A percentile compares a stretch with the other conserved stretches of the same genome.
These are phyloP conservation scores for Rhineura floridana DNA, from an alignment of 2,113 vertebrate species.

Conservation along the genomic window DNA sequence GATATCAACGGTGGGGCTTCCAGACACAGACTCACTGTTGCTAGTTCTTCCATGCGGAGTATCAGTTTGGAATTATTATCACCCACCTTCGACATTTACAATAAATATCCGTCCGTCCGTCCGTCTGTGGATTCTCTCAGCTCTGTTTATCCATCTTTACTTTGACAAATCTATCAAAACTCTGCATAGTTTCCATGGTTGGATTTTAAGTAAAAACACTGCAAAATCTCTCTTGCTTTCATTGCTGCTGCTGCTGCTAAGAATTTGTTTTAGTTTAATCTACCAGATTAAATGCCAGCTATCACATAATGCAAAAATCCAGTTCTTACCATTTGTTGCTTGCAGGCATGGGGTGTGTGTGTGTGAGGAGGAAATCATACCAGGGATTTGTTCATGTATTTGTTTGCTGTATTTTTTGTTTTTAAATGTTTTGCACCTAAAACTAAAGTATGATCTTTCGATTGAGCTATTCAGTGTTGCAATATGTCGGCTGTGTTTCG, in stretches of 20 bases:
- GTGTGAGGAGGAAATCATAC: neutral
- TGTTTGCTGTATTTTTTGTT: neutral
- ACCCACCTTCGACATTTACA: neutral
- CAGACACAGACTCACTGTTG: no score
- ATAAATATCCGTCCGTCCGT: no score
- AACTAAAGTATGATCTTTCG: conserved; percentile 64
- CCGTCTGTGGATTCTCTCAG: neutral
- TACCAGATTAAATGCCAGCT: no score
- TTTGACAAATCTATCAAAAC: neutral
- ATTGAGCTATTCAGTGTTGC: conserved; percentile 65
- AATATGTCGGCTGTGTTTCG: conserved; percentile 69
- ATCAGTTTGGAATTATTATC: neutral
- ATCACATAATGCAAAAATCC: no score
- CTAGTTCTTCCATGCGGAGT: no score
- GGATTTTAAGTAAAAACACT: neutral
- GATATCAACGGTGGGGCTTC: no score
- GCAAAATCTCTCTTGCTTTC: neutral
- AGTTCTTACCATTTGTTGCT: neutral
- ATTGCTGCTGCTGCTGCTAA: neutral
- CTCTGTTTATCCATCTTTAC: neutral
- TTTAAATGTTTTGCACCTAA: neutral
- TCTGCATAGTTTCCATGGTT: neutral
- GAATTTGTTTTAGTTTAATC: neutral
- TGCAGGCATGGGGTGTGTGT: neutral
- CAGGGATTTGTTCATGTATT: neutral